Evolutionary conservation across 1,140 invertebrate genomes (phyloP).

Genomic region (Drosophila melanogaster): DNA sequence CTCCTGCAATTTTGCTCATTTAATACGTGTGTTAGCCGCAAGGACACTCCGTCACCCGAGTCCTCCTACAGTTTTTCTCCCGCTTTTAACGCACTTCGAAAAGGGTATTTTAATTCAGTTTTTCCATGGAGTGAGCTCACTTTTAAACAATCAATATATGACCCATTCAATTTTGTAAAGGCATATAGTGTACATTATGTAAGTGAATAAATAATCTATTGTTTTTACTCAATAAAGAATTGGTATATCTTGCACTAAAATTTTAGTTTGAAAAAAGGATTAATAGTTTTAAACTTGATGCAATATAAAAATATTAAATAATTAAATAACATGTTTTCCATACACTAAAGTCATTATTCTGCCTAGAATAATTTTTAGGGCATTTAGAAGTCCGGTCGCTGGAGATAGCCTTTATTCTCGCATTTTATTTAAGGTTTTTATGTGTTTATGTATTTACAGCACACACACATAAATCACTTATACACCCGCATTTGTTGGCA

Average conservation of each 20-base stretch:
- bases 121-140: not conserved
- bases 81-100: not conserved
- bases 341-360: not conserved
- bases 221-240: too few species aligned
- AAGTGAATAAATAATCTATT: too few species aligned
- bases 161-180: too few species aligned
- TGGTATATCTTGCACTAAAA: too few species aligned
- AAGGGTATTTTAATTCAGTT: not conserved
- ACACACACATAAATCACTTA: slow-evolving; percentile 67
- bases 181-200: too few species aligned
- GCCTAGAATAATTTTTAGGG: not conserved
- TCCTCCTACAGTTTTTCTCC: slow-evolving; percentile 8
- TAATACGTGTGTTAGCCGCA: slow-evolving; percentile 59
- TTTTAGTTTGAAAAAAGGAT: too few species aligned
- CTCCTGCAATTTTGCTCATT: slow-evolving; percentile 65
- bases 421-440: slow-evolving; percentile 63
- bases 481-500: slow-evolving; percentile 35
- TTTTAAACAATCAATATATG: not conserved
- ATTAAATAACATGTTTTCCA: too few species aligned
- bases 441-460: slow-evolving; percentile 80
- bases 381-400: not conserved
- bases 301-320: not conserved
- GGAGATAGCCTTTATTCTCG: not conserved
- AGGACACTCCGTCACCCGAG: slow-evolving; percentile 58
- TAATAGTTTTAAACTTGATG: too few species aligned